Conservation (phyloP, 2,113 vertebrate species). For the Channa argus region DNA sequence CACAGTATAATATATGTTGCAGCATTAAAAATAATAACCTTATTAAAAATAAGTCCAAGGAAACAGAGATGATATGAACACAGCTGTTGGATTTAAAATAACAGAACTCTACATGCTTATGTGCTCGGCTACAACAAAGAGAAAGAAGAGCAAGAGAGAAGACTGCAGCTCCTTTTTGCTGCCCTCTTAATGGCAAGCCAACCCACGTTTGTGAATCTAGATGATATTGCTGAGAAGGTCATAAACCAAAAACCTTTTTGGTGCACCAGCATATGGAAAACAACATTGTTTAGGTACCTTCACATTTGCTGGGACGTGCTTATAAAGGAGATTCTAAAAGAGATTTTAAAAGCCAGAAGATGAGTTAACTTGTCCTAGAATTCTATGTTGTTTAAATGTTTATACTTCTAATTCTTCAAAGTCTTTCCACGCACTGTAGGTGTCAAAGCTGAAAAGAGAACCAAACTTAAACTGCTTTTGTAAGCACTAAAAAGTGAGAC, state of each 20-base stretch:
- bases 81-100: slow-evolving; percentile 21
- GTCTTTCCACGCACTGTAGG: too few species aligned
- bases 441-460: slow-evolving; percentile 15
- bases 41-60: slow-evolving; percentile 14
- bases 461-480: slow-evolving; percentile 11
- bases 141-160: neutral
- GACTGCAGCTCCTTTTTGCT: neutral
- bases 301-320: neutral
- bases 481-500: slow-evolving; percentile 27
- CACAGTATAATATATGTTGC: slow-evolving; percentile 8
- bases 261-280: slow-evolving; percentile 1
- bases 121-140: neutral
- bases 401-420: neutral
- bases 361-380: neutral
- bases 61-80: slow-evolving; percentile 12
- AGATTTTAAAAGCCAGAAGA: slow-evolving; percentile 1
- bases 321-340: neutral
- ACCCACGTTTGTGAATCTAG: neutral
- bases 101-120: slow-evolving; percentile 6
- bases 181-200: slow-evolving; percentile 2
- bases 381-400: too few species aligned
- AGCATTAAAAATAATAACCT: slow-evolving; percentile 33
- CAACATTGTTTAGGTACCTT: neutral
- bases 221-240: slow-evolving; percentile 4
- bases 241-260: neutral